Base-by-base conservation (phyloP, 2,888 invertebrate species). In the Syrphus vitripennis region DNA sequence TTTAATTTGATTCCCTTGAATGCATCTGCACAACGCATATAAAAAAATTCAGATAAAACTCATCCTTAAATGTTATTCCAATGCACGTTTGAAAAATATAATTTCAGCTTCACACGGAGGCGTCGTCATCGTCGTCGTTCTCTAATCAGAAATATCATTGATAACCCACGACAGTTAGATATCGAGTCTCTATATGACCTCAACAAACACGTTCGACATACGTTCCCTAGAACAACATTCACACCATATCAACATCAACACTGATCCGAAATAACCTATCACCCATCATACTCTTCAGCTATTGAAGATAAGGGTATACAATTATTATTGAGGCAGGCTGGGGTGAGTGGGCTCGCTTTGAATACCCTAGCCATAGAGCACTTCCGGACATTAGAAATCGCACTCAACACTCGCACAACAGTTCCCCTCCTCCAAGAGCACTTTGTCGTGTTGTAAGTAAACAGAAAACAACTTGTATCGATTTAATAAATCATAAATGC, bases 401-500 rank as follows among this genome's bases (percentile, higher is more conserved):
- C 78, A 79, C 67, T 83, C 69, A 78, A 63, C 67, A 40, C 79
- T 34, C 69, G n/a, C 2, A 3, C 16, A 2, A 21, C 1, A 14
- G 1, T 3, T 31, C 40, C 24, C 57, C 65, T 45, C 19, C 12
- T 12, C 45, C 45, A 69, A 53, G 50, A 26, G 69, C 34, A n/a
- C n/a, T 0, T 0, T 50, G 34, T 71, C 42, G 55, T 45, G 57
- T 50, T 70, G 42, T 61, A 53, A 83, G 50, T 67, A 59, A 83
- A 76, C 80, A 80, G 37, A 80, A 76, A 84, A 55, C 80, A 81
- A 81, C 81, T 84, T 78, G 82, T 86, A 86, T 86, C 86, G 86
- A 82, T 77, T 82, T 86, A 86, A 86, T 86, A 86, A 86, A 86
- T 86, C 86, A 86, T 86, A 82, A 86, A 72, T 70, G 63, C 72